Evolutionary conservation across 2,888 invertebrate species (phyloP).

Genomic region (Spilarctia lutea): DNA sequence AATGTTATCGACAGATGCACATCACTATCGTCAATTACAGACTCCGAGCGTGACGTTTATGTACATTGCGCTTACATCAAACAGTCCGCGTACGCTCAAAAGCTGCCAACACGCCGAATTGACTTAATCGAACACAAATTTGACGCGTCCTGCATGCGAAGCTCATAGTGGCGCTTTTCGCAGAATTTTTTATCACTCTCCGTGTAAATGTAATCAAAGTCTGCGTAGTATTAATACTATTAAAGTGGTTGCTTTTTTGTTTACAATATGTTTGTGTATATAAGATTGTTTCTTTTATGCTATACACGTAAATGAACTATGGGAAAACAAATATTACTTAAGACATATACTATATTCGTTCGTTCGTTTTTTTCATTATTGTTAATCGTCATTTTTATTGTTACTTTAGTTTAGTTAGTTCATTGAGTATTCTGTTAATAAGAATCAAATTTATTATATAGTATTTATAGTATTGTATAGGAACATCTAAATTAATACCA

Average conservation of each 20-base stretch:
- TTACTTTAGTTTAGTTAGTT: too few relatives aligned
- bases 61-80: constrained; percentile 76
- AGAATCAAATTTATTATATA: too few relatives aligned
- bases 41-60: constrained; percentile 73
- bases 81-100: constrained; percentile 57
- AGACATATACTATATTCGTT: too few relatives aligned
- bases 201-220: constrained; percentile 11
- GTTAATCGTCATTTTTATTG: background rate
- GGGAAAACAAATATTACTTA: too few relatives aligned
- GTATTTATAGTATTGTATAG: background rate
- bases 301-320: too few relatives aligned
- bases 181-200: constrained; percentile 25
- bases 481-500: background rate
- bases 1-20: constrained; percentile 46
- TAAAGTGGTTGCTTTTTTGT: background rate
- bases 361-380: too few relatives aligned
- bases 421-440: background rate
- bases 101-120: constrained; percentile 68
- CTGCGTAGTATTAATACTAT: background rate
- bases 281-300: background rate
- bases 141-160: constrained; percentile 46
- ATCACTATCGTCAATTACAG: constrained; percentile 67
- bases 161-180: constrained; percentile 31
- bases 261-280: background rate
- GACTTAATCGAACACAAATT: constrained; percentile 64